Evolutionary conservation across 2,888 invertebrate genomes (phyloP).

Genomic region (Dasysyrphus albostriatus): DNA sequence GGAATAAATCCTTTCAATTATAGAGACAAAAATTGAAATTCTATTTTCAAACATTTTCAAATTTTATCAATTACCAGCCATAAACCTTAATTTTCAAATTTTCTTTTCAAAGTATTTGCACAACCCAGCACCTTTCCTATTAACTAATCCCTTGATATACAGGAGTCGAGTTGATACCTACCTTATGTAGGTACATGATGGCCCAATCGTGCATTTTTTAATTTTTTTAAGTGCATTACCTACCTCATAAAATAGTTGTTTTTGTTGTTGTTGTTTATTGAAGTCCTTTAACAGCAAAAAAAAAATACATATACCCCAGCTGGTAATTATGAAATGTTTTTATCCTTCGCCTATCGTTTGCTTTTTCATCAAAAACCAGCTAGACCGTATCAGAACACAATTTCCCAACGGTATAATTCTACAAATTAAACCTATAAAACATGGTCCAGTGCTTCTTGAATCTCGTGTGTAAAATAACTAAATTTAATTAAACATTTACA

Average conservation of each 20-base stretch:
- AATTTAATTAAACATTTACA: slow-evolving; percentile 73
- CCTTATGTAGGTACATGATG: no score
- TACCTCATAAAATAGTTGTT: slow-evolving; percentile 23
- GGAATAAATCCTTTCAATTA: no score
- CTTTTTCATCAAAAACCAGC: slow-evolving; percentile 43
- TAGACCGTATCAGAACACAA: slow-evolving; percentile 62
- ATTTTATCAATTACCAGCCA: no score
- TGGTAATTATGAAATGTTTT: slow-evolving; percentile 45
- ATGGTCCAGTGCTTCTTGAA: slow-evolving; percentile 59
- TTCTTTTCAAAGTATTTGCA: no score
- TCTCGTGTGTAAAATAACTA: slow-evolving; percentile 74
- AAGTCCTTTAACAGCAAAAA: slow-evolving; percentile 2
- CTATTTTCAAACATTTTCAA: no score
- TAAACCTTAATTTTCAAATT: no score
- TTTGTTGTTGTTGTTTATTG: slow-evolving; percentile 3
- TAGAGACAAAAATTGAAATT: no score
- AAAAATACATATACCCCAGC: slow-evolving; percentile 7
- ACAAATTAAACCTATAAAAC: slow-evolving; percentile 74
- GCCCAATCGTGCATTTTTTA: background rate
- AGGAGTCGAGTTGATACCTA: no score
- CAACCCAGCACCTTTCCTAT: no score
- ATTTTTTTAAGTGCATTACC: slow-evolving; percentile 13
- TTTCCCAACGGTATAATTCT: slow-evolving; percentile 69
- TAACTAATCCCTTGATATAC: no score
- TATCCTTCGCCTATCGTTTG: slow-evolving; percentile 29